Conservation (phyloP, 2,113 vertebrate species). For the Oryctolagus cuniculus region DNA sequence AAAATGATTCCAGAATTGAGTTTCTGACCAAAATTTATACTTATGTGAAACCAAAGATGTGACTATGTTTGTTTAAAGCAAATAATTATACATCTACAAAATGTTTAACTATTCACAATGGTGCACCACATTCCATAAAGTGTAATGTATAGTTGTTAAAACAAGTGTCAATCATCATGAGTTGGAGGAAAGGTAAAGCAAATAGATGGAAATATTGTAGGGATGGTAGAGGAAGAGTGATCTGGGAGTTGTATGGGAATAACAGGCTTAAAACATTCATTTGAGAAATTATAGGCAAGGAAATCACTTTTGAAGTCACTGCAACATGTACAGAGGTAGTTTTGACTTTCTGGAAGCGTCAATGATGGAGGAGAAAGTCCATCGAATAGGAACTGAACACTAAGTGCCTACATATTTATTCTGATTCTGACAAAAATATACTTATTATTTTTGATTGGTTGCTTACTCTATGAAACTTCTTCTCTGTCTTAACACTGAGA, state of each 20-base stretch:
- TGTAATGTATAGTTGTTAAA: not conserved
- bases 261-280: not conserved
- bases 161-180: not conserved
- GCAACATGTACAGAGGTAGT: rapidly evolving
- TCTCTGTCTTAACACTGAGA: not conserved
- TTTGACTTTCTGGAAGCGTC: not conserved
- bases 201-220: not conserved
- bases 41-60: not conserved
- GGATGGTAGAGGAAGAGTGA: not conserved
- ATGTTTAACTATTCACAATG: not conserved
- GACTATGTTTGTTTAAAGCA: not conserved
- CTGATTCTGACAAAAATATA: not conserved
- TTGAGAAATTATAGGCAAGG: not conserved
- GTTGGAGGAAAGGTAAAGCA: not conserved
- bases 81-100: not conserved
- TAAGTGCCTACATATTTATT: not conserved
- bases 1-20: not conserved
- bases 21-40: not conserved
- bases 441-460: not conserved
- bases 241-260: not conserved
- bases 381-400: not conserved
- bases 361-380: not conserved
- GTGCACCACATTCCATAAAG: not conserved
- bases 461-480: not conserved
- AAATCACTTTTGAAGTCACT: not conserved